A percentile compares a stretch with the other conserved stretches of the same genome.
phyloP scores from a whole-genome alignment of 2,888 invertebrate species.

The Hemistola chrysoprasaria region DNA sequence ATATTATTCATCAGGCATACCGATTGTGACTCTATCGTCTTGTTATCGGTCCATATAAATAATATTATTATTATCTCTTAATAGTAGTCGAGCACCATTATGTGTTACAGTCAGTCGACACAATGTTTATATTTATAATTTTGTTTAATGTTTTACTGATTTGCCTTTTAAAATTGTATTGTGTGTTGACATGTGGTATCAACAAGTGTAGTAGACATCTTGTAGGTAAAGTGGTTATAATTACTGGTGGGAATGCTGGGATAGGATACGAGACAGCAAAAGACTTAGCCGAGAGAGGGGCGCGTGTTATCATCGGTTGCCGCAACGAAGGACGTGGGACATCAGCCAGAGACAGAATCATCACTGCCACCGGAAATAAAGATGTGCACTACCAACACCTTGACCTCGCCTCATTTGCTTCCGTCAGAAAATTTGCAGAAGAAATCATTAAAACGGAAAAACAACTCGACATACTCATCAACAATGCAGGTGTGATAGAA shows the following conservation, averaged over 20 bases:
- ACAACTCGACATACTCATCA: slow-evolving; percentile 82
- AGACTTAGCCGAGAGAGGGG: slow-evolving; percentile 87
- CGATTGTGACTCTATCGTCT: too few species aligned
- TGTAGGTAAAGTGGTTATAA: slow-evolving; percentile 90
- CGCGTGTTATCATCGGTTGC: slow-evolving; percentile 90
- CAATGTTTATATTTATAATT: slow-evolving; percentile 35
- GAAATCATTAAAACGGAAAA: slow-evolving; percentile 75
- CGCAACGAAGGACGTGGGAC: slow-evolving; percentile 86
- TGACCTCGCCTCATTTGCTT: slow-evolving; percentile 76
- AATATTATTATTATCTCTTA: too few species aligned
- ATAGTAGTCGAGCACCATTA: too few species aligned
- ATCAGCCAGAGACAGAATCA: slow-evolving; percentile 60
- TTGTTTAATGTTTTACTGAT: slow-evolving; percentile 30
- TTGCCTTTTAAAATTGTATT: slow-evolving; percentile 34
- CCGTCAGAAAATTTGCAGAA: slow-evolving; percentile 83
- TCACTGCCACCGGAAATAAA: slow-evolving; percentile 45
- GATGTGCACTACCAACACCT: slow-evolving; percentile 64
- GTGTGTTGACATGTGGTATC: slow-evolving; percentile 47
- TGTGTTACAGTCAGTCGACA: too few species aligned
- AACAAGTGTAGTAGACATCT: slow-evolving; percentile 65
- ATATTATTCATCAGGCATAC: too few species aligned
- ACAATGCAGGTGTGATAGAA: slow-evolving; percentile 82
- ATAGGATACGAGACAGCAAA: slow-evolving; percentile 90
- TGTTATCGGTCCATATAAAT: too few species aligned
- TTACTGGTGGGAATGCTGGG: slow-evolving; percentile 92